These are phyloP conservation scores for Venustoraphidia nigricollis DNA, from an alignment of 2,888 invertebrate genomes.

Conservation along the genomic window DNA sequence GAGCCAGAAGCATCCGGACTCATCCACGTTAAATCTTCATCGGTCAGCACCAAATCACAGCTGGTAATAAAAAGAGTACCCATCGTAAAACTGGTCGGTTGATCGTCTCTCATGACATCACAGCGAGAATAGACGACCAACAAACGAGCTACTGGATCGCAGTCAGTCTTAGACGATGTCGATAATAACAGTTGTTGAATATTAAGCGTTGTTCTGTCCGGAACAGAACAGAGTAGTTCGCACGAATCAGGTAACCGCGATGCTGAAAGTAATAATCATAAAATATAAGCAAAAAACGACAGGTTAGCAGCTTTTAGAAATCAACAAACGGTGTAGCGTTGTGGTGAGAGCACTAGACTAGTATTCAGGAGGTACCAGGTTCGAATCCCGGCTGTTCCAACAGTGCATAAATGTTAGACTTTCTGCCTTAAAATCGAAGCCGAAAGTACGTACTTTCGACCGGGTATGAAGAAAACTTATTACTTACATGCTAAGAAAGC, in stretches of 20 bases:
- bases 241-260: constrained; percentile 28
- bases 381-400: too few relatives aligned
- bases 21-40: constrained; percentile 31
- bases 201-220: constrained; percentile 19
- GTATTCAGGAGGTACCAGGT: too few relatives aligned
- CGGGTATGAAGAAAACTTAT: background rate
- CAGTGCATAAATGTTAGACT: too few relatives aligned
- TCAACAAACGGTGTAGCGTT: too few relatives aligned
- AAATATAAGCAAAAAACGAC: background rate
- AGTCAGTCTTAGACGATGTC: constrained; percentile 21
- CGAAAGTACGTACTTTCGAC: too few relatives aligned
- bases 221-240: constrained; percentile 24
- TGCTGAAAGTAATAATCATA: constrained; percentile 17
- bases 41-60: constrained; percentile 28
- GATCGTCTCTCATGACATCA: constrained; percentile 20
- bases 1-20: constrained; percentile 19
- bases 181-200: constrained; percentile 19
- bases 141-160: constrained; percentile 20
- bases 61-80: constrained; percentile 24
- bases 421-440: too few relatives aligned
- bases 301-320: too few relatives aligned
- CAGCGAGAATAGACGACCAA: constrained; percentile 30
- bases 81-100: constrained; percentile 18
- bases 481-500: constrained; percentile 30
- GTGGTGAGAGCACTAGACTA: too few relatives aligned